Evolutionary conservation across 2,888 invertebrate species (phyloP), one percentile per base, ranked within the genome.

Genomic region (Argyra leucocephala): DNA sequence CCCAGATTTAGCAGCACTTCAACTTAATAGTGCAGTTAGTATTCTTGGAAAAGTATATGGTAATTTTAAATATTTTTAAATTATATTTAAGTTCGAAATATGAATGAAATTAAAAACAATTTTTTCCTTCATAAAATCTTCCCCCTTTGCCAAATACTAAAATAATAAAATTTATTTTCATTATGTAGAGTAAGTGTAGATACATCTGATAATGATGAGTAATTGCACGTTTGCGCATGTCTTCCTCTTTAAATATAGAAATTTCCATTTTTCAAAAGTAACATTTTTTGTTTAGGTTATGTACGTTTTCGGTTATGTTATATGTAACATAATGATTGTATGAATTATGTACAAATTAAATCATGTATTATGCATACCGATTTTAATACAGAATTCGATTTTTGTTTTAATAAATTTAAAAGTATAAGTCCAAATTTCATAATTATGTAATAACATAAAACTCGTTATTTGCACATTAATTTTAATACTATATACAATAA

Each of bases 11-110:
- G 81, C 81, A 71, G 78, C 81, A 63, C 73, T 83, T 67, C 81
- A 82, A 64, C 74, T 83, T 68, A 82, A 82, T 65, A 79, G 81
- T 66, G 80, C 83, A 67, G 82, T 83, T 70, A 82, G 82, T 68
- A 81, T 84, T 74, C 80, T 84, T 69, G 81, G 82, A 65, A 83
- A 83, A 77, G 80, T 81, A 57, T 84, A 82, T 71, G 83, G 83
- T 78, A 73, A 76, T 31, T 31, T 61, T 31, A 21, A 61, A 26
- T 61, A 10, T n/a, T 61, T 21, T 31, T 26, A n/a, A n/a, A n/a
- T 61, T 1, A 2, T 1, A 15, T 61, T 61, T n/a, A 2, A 2
- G 7, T 61, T 31, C 31, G n/a, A n/a, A n/a, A n/a, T n/a, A n/a
- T 61, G 3, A 60, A 60, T 10, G 10, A 9, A 6, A 3, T 31